These are phyloP conservation scores for Carcharodon carcharias DNA, from an alignment of 2,797 vertebrate genomes.

Conservation along the genomic window DNA sequence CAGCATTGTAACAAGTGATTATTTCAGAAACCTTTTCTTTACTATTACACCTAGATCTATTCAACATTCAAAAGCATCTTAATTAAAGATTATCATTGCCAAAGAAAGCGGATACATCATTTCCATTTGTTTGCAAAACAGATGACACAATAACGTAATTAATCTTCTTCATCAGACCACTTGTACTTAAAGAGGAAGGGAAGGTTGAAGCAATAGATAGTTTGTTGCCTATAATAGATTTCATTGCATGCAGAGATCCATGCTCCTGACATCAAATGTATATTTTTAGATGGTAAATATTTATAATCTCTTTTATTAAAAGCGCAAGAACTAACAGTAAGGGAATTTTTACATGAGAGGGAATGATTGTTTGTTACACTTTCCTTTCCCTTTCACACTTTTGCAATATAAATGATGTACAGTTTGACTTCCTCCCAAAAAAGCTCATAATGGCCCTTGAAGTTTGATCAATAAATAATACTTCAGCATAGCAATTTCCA, in stretches of 20 bases:
- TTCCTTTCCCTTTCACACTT: neutral
- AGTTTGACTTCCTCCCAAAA: neutral
- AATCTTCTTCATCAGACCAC: neutral
- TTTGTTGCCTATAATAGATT: neutral
- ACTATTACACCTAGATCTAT: neutral
- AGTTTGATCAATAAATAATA: neutral
- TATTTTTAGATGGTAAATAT: neutral
- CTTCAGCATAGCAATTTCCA: neutral
- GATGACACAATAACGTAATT: neutral
- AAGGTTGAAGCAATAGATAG: neutral
- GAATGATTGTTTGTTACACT: neutral
- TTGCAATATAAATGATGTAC: neutral
- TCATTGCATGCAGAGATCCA: neutral
- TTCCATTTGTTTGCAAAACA: constrained; percentile 16
- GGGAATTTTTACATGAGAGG: neutral
- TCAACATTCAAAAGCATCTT: neutral
- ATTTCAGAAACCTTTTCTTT: neutral
- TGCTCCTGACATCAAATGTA: neutral
- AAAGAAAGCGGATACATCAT: neutral
- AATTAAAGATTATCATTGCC: constrained; percentile 1
- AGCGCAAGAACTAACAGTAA: neutral
- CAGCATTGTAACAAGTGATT: neutral
- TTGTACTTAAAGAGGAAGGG: neutral
- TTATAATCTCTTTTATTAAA: neutral
- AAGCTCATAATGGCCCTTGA: constrained; percentile 10